phyloP scores from a whole-genome alignment of 2,888 invertebrate genomes.

The Temnothorax unifasciatus region DNA sequence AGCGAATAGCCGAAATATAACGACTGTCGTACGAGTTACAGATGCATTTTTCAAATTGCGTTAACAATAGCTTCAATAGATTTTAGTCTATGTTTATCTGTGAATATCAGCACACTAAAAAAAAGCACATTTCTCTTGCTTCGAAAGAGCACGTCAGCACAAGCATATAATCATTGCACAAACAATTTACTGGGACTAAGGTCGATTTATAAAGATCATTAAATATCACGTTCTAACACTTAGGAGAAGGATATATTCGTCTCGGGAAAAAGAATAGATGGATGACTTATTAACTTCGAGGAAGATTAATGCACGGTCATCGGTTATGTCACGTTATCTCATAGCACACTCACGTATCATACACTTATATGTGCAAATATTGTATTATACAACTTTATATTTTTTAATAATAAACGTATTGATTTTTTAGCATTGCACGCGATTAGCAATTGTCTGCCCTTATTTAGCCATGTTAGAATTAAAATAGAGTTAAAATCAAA shows the following conservation, averaged over 20 bases:
- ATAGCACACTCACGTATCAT: constrained; percentile 25
- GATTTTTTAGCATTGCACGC: constrained; percentile 73
- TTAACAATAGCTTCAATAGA: constrained; percentile 27
- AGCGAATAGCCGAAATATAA: constrained; percentile 15
- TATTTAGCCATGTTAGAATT: constrained; percentile 53
- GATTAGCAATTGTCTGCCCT: constrained; percentile 69
- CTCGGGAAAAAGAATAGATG: background rate
- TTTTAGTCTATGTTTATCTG: constrained; percentile 6
- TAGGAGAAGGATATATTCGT: background rate
- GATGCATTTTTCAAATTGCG: constrained; percentile 20
- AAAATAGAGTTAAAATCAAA: constrained; percentile 25
- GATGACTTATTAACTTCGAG: constrained; percentile 37
- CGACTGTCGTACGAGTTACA: constrained; percentile 18
- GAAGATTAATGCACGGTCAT: constrained; percentile 39
- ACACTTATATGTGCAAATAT: constrained; percentile 42
- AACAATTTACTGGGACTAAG: constrained; percentile 10
- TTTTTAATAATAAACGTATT: constrained; percentile 72
- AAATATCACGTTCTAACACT: constrained; percentile 10
- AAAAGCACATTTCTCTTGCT: constrained; percentile 20
- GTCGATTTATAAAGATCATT: background rate
- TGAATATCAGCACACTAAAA: constrained; percentile 19
- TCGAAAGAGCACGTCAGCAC: constrained; percentile 30
- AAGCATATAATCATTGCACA: constrained; percentile 30
- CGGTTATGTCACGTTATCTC: constrained; percentile 37
- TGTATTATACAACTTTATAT: constrained; percentile 66